Percentiles rank a stretch among this genome's conserved stretches.
Conservation (phyloP, 2,888 invertebrate genomes). For the Coelinius sp. region DNA sequence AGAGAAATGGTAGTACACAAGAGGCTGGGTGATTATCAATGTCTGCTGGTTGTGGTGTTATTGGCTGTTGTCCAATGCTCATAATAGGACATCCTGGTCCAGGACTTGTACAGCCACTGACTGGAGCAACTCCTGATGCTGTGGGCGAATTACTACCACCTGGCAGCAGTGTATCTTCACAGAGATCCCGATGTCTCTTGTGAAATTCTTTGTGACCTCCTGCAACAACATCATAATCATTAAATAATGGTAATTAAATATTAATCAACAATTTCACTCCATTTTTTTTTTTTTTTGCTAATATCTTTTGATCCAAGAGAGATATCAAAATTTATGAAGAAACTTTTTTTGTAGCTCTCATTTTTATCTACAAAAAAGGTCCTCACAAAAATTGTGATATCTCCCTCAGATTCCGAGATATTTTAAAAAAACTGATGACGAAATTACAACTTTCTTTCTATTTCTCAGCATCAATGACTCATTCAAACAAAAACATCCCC, state of each 20-base stretch:
- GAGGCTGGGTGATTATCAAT: conserved; percentile 85
- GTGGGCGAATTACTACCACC: conserved; percentile 56
- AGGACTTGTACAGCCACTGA: conserved; percentile 70
- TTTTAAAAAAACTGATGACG: conserved; percentile 2
- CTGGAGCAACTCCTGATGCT: conserved; percentile 58
- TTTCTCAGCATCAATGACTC: too few relatives aligned
- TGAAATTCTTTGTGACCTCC: conserved; percentile 82
- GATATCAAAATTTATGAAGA: too few relatives aligned
- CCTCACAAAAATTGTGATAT: too few relatives aligned
- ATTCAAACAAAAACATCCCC: too few relatives aligned
- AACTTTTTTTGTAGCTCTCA: too few relatives aligned
- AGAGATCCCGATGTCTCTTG: conserved; percentile 79
- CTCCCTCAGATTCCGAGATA: too few relatives aligned
- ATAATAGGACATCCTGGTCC: conserved; percentile 66
- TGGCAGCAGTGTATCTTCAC: conserved; percentile 79
- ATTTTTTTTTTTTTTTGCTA: too few relatives aligned
- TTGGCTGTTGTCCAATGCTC: conserved; percentile 55
- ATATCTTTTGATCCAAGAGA: too few relatives aligned
- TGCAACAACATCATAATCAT: too few relatives aligned
- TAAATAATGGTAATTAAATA: too few relatives aligned
- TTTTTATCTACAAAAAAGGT: too few relatives aligned
- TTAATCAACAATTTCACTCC: too few relatives aligned
- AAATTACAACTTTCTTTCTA: neutral
- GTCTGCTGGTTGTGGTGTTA: conserved; percentile 71
- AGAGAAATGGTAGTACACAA: conserved; percentile 84